Base-by-base conservation (phyloP, 2,113 vertebrate genomes). In the Tragulus kanchil region DNA sequence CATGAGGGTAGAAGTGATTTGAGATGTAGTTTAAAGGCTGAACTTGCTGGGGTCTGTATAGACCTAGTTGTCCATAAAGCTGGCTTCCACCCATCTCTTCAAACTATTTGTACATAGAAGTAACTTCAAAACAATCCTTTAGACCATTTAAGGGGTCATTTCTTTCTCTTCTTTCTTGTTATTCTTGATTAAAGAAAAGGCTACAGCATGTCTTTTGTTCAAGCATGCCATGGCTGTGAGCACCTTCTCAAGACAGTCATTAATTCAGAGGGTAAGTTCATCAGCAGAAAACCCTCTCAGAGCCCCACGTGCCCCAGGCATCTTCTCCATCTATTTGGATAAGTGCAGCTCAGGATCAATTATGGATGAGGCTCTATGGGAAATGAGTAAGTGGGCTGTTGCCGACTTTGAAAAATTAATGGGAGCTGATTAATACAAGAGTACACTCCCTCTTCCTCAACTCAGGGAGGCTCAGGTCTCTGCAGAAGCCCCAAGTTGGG, bases 401-500 rank as follows among this genome's bases (percentile, higher is more conserved):
- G 97, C 96, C 92, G 92, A 93, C 89, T 96, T 94, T 98, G 96
- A 98, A 98, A 98, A 97, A 97, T 98, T 97, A 97, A 98, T 98
- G 97, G 90, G 56, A 67, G 78, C 97, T 97, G 97, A 97, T 98
- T 96, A 97, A 97, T 89, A 96, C 28, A 45, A 16, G 89, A 95
- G 67, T 12, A 1, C 16, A 31, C 65, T 86, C 84, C 17, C 85
- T 93, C 87, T 65, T 85, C 75, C 67, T 93, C 42, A 28, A 10
- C 15, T 50, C n/a, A 48, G 90, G 87, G 59, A 92, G 21, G 45
- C 78, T 89, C 88, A 11, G 81, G 61, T 89, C 93, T 96, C 81
- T 31, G 73, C 0, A 0, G 79, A 85, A 58, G 42, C 48, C 9
- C 0, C 1, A 14, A 36, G 56, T 6, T 42, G 42, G 58, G 28